Conservation (phyloP, 2,113 vertebrate species). For the Sciurus niger region DNA sequence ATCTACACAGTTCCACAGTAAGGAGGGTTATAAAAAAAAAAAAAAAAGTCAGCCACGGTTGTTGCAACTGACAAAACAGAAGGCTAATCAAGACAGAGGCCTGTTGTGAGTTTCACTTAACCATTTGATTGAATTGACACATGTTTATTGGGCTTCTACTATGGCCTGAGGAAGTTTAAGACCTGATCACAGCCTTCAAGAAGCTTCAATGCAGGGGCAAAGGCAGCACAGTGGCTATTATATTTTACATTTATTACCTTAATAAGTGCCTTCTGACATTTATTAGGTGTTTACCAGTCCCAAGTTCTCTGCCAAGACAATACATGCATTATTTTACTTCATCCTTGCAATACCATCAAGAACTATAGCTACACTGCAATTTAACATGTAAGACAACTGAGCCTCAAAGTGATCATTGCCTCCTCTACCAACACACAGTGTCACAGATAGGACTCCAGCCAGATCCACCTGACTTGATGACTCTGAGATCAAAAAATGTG, state of each 20-base stretch:
- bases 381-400: background rate
- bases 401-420: background rate
- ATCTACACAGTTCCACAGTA: background rate
- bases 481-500: background rate
- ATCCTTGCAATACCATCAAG: background rate
- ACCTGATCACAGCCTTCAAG: background rate
- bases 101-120: background rate
- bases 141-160: background rate
- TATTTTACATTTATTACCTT: background rate
- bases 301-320: background rate
- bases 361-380: background rate
- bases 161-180: background rate
- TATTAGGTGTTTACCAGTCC: background rate
- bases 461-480: background rate
- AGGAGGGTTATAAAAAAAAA: background rate
- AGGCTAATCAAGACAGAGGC: background rate
- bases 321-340: background rate
- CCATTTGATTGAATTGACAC: background rate
- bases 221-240: background rate
- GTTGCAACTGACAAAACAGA: conserved; percentile 1
- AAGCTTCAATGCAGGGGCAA: background rate
- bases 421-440: background rate
- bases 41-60: background rate
- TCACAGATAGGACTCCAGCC: background rate
- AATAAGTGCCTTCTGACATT: background rate